Conservation (phyloP, 2,888 invertebrate genomes). For the Empis stercorea region DNA sequence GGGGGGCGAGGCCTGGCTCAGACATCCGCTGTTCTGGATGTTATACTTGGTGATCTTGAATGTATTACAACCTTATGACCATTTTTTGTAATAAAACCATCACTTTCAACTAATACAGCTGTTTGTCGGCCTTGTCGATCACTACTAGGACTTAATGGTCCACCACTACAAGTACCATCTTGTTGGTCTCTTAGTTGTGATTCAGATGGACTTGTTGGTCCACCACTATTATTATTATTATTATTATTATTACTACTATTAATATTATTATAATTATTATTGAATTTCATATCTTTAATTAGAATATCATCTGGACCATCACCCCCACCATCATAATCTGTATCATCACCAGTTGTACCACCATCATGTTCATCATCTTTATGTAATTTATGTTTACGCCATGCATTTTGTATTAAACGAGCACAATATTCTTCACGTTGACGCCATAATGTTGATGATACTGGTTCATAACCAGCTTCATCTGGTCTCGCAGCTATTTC, state of each 20-base stretch:
- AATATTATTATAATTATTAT: slow-evolving; percentile 2
- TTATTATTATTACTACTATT: neutral
- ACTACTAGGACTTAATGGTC: slow-evolving; percentile 22
- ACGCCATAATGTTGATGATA: slow-evolving; percentile 87
- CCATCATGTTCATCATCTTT: slow-evolving; percentile 43
- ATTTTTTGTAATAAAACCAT: slow-evolving; percentile 71
- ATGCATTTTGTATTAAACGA: slow-evolving; percentile 86
- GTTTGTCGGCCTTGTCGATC: slow-evolving; percentile 48
- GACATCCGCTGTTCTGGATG: slow-evolving; percentile 73
- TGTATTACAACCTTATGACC: slow-evolving; percentile 84
- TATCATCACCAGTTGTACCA: slow-evolving; percentile 38
- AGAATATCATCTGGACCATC: slow-evolving; percentile 35
- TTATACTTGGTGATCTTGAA: slow-evolving; percentile 70
- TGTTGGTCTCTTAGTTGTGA: neutral
- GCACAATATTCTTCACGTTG: slow-evolving; percentile 96
- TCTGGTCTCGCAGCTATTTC: slow-evolving; percentile 76
- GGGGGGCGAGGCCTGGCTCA: slow-evolving; percentile 67
- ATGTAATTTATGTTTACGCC: slow-evolving; percentile 75
- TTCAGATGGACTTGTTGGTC: neutral
- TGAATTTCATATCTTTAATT: neutral
- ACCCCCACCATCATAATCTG: slow-evolving; percentile 38
- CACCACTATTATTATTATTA: slow-evolving; percentile 2
- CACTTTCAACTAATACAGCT: slow-evolving; percentile 73
- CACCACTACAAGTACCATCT: slow-evolving; percentile 17
- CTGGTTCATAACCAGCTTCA: slow-evolving; percentile 84